phyloP scores from a whole-genome alignment of 2,797 vertebrate species.

The Clamator glandarius region DNA sequence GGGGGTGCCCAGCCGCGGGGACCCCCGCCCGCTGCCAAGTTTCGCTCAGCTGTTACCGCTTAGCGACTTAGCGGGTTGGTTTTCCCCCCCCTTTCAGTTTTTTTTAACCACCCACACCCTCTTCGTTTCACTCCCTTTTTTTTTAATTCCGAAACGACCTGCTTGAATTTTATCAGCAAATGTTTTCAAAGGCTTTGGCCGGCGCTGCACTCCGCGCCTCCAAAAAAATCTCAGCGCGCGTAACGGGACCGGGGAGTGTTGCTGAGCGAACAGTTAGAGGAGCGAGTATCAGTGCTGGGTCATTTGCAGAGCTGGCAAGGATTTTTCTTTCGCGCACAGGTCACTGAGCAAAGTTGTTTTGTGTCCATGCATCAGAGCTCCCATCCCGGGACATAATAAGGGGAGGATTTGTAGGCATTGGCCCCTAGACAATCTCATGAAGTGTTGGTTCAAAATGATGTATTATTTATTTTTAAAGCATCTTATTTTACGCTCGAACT shows the following conservation, averaged over 20 bases:
- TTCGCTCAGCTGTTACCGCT: background rate
- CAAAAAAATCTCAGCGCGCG: background rate
- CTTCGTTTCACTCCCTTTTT: background rate
- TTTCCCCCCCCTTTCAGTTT: background rate
- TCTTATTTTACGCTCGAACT: background rate
- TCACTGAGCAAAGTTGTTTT: slow-evolving; percentile 65
- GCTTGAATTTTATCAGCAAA: background rate
- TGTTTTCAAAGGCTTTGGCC: background rate
- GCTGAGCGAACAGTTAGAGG: slow-evolving; percentile 13
- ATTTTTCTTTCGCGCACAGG: slow-evolving; percentile 20
- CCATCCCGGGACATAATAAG: background rate
- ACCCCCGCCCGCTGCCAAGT: background rate
- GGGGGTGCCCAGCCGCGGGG: background rate
- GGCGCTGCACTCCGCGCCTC: background rate
- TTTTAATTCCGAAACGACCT: background rate
- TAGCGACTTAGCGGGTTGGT: background rate
- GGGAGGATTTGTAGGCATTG: background rate
- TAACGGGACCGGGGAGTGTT: background rate
- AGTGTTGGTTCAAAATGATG: background rate
- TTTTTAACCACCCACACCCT: background rate
- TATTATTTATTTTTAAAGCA: background rate
- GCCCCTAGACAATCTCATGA: background rate
- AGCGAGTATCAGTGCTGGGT: slow-evolving; percentile 43
- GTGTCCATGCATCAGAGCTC: slow-evolving; percentile 15
- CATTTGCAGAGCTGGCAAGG: slow-evolving; percentile 37